A percentile compares a stretch with the other conserved stretches of the same genome.
Evolutionary conservation across 2,888 invertebrate species (phyloP).

Genomic region (Cerastis rubricosa): DNA sequence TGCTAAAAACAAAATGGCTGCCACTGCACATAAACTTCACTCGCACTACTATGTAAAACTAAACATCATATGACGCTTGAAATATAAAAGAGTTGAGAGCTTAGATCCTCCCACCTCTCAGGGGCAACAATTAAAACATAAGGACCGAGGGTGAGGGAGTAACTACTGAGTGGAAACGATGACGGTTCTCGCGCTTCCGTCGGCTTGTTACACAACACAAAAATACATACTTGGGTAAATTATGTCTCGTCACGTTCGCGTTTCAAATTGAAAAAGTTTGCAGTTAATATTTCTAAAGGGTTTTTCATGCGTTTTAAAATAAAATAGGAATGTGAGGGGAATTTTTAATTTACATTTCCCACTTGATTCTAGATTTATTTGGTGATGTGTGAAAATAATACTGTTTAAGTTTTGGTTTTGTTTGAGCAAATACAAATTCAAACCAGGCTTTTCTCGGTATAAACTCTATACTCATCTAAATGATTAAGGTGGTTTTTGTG

Average conservation of each 20-base stretch:
- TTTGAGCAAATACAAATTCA: neutral
- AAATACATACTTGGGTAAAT: conserved; percentile 83
- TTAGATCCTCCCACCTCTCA: conserved; percentile 88
- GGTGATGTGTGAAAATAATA: conserved; percentile 15
- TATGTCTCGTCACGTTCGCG: conserved; percentile 80
- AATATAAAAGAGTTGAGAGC: conserved; percentile 84
- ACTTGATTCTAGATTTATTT: conserved; percentile 38
- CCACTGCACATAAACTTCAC: conserved; percentile 64
- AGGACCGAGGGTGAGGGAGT: conserved; percentile 81
- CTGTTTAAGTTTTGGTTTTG: neutral
- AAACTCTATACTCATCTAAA: neutral
- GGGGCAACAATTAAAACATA: conserved; percentile 88
- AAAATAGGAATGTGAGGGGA: conserved; percentile 45
- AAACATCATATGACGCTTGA: conserved; percentile 75
- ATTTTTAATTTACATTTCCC: conserved; percentile 48
- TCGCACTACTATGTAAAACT: conserved; percentile 66
- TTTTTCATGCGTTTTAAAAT: conserved; percentile 57
- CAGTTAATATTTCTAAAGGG: conserved; percentile 62
- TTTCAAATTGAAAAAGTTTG: conserved; percentile 68
- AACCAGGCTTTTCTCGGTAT: neutral
- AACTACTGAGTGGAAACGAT: conserved; percentile 87
- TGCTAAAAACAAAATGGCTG: conserved; percentile 70
- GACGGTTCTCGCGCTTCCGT: conserved; percentile 76
- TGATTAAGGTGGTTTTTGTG: neutral
- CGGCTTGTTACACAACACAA: conserved; percentile 77